Evolutionary conservation across 2,888 invertebrate species (phyloP).

Genomic region (Cephonodes hylas): DNA sequence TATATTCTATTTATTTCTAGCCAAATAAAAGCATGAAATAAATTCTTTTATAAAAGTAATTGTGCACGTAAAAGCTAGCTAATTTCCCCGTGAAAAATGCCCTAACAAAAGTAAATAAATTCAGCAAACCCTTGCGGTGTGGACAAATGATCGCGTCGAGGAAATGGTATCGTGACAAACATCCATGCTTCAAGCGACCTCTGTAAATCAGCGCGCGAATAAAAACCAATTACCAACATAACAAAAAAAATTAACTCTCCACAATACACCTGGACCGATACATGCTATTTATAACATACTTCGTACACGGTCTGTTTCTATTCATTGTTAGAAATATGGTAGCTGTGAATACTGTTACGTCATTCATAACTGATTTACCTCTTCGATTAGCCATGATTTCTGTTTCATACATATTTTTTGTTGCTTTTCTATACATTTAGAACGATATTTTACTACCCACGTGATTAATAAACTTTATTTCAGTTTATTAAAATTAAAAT

Average conservation of each 20-base stretch:
- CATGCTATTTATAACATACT: background rate
- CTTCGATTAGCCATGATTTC: too few relatives aligned
- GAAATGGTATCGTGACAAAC: conserved; percentile 79
- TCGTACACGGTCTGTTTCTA: background rate
- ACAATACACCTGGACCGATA: conserved; percentile 30
- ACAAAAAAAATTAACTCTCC: conserved; percentile 68
- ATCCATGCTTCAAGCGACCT: conserved; percentile 70
- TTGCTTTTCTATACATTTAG: too few relatives aligned
- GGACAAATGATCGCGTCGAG: conserved; percentile 53
- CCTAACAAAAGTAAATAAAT: background rate
- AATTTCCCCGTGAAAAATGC: background rate
- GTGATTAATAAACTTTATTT: too few relatives aligned
- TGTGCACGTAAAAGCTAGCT: too few relatives aligned
- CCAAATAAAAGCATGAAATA: too few relatives aligned
- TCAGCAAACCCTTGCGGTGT: conserved; percentile 9
- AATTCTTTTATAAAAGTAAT: too few relatives aligned
- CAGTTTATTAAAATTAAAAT: too few relatives aligned
- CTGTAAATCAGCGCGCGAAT: conserved; percentile 69
- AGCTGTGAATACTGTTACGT: background rate
- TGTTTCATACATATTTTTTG: too few relatives aligned
- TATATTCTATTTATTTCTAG: too few relatives aligned
- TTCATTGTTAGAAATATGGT: background rate
- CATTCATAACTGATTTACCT: too few relatives aligned
- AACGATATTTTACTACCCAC: too few relatives aligned
- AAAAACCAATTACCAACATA: conserved; percentile 76